Conservation (phyloP, 2,888 invertebrate genomes). For the Phaonia tiefii region DNA sequence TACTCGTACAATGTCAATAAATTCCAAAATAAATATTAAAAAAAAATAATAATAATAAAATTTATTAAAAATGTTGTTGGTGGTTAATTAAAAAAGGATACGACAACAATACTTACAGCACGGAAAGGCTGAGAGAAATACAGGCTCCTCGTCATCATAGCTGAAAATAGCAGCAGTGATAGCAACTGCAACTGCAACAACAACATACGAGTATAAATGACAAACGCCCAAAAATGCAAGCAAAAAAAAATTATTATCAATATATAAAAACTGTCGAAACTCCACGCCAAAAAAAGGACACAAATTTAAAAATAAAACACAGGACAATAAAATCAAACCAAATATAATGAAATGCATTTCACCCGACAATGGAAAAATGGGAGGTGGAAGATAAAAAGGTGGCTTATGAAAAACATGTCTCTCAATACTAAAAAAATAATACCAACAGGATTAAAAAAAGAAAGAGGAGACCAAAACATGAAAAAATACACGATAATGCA, state of each 20-base stretch:
- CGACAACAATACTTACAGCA: neutral
- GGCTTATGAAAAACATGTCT: neutral
- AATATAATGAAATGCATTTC: constrained; percentile 21
- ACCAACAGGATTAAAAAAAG: neutral
- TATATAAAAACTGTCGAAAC: constrained; percentile 42
- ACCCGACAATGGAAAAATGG: neutral
- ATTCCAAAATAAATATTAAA: constrained; percentile 17
- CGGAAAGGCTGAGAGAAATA: neutral
- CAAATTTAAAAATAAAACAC: neutral
- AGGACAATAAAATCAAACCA: constrained; percentile 6
- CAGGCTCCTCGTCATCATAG: constrained; percentile 6
- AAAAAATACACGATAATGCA: constrained; percentile 12
- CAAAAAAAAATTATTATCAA: constrained; percentile 34
- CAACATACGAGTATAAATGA: constrained; percentile 27
- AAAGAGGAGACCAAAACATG: constrained; percentile 1
- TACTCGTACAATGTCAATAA: constrained; percentile 14
- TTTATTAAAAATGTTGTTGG: constrained; percentile 64
- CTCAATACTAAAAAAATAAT: neutral
- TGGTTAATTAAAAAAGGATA: constrained; percentile 62
- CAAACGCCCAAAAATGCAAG: constrained; percentile 46
- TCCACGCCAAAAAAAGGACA: constrained; percentile 4
- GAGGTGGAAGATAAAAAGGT: neutral
- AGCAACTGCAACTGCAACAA: constrained; percentile 8
- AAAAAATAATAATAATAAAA: constrained; percentile 35
- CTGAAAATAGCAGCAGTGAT: neutral